A percentile compares a stretch with the other conserved stretches of the same genome.
Evolutionary conservation across 2,113 vertebrate species (phyloP).

Genomic region (Euleptes europaea): DNA sequence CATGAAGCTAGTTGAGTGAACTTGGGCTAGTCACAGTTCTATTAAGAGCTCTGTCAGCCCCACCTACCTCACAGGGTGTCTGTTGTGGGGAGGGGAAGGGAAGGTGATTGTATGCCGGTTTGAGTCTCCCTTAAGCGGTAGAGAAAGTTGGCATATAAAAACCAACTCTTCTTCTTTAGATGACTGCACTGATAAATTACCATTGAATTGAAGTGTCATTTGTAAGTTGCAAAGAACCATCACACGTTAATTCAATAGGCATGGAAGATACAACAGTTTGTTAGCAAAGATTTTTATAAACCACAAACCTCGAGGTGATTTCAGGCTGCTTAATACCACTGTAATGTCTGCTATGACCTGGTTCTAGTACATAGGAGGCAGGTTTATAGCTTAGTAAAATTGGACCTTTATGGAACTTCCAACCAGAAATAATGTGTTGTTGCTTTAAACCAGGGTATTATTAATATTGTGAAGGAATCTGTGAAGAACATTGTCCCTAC

Average conservation of each 20-base stretch:
- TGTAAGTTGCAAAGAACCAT: background rate
- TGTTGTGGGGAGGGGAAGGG: too few species aligned
- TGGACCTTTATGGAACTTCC: background rate
- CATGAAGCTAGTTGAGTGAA: too few species aligned
- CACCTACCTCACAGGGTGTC: too few species aligned
- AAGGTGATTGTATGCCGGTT: too few species aligned
- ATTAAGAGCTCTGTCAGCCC: too few species aligned
- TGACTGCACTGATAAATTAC: background rate
- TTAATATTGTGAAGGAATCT: constrained; percentile 93
- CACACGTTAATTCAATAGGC: background rate
- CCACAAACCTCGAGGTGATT: background rate
- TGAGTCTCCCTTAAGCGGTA: too few species aligned
- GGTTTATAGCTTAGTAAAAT: constrained; percentile 1
- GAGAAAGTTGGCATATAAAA: too few species aligned
- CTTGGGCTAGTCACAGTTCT: too few species aligned
- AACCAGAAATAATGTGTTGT: background rate
- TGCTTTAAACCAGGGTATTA: constrained; percentile 82
- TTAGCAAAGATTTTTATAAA: background rate
- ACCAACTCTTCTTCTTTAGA: background rate
- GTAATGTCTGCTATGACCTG: background rate
- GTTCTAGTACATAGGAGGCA: background rate
- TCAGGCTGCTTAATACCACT: background rate
- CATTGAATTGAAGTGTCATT: background rate
- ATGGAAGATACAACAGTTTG: background rate
- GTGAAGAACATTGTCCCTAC: constrained; percentile 95